phyloP scores from a whole-genome alignment of 2,888 invertebrate genomes.

The Serripes groenlandicus region DNA sequence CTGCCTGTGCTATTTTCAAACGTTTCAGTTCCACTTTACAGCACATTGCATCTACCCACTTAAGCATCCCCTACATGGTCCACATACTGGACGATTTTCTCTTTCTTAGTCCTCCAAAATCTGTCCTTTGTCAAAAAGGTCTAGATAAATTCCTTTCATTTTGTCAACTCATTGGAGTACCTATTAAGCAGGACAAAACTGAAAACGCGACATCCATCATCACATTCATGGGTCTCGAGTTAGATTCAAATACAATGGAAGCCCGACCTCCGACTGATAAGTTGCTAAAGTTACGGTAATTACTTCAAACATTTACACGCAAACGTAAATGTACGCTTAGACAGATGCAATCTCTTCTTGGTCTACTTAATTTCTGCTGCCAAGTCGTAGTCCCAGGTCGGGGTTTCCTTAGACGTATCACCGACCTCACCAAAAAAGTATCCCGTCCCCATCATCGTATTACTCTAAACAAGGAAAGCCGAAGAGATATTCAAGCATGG shows the following conservation, averaged over 20 bases:
- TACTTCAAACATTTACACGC: not conserved
- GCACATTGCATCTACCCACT: constrained; percentile 7
- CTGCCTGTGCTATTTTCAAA: constrained; percentile 44
- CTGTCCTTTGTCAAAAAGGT: too few relatives aligned
- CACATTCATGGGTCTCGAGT: constrained; percentile 44
- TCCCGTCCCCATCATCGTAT: constrained; percentile 34
- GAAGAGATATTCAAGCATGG: constrained; percentile 40
- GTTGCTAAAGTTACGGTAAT: not conserved
- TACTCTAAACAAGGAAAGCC: constrained; percentile 34
- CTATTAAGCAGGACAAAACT: constrained; percentile 45
- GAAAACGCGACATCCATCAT: constrained; percentile 9
- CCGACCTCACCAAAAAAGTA: constrained; percentile 43
- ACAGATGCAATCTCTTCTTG: constrained; percentile 22
- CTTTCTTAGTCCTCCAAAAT: too few relatives aligned
- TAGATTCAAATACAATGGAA: constrained; percentile 49
- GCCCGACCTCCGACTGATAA: constrained; percentile 37
- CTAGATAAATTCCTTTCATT: too few relatives aligned
- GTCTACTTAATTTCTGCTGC: constrained; percentile 55
- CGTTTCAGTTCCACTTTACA: constrained; percentile 20
- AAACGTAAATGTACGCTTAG: constrained; percentile 17
- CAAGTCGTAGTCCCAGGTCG: constrained; percentile 44
- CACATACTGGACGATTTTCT: constrained; percentile 51
- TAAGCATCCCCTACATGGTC: not conserved
- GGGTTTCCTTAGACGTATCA: constrained; percentile 36
- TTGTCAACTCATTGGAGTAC: constrained; percentile 26